These are phyloP conservation scores for Taurulus bubalis DNA, from an alignment of 2,113 vertebrate species.

Conservation along the genomic window DNA sequence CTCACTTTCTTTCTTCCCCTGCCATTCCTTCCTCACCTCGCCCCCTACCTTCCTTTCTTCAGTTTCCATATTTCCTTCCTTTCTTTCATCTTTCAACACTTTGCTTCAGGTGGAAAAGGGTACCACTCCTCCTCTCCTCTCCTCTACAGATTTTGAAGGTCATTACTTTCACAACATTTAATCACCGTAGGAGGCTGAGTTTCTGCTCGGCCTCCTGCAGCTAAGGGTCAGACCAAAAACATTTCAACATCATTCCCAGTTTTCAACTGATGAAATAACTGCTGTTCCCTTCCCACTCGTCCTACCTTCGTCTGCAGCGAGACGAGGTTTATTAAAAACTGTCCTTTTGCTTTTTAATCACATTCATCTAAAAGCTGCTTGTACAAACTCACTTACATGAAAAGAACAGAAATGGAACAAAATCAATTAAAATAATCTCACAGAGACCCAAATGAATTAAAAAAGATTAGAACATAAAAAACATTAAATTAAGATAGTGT, in stretches of 20 bases:
- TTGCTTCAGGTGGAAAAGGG: neutral
- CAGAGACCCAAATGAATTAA: slow-evolving; percentile 21
- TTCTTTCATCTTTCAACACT: neutral
- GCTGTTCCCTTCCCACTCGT: neutral
- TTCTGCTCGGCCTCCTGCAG: slow-evolving; percentile 33
- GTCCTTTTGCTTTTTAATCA: slow-evolving; percentile 4
- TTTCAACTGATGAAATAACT: slow-evolving; percentile 14
- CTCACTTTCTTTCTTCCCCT: neutral
- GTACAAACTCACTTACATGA: neutral
- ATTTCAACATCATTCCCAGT: slow-evolving; percentile 3
- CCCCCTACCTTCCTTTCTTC: neutral
- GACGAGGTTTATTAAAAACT: neutral
- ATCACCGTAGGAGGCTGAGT: slow-evolving; percentile 34
- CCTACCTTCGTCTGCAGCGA: neutral
- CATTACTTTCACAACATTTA: slow-evolving; percentile 50
- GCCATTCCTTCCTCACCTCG: neutral
- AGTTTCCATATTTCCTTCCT: neutral
- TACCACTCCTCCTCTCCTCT: neutral
- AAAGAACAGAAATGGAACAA: neutral
- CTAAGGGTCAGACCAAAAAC: slow-evolving; percentile 22
- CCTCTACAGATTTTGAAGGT: slow-evolving; percentile 43
- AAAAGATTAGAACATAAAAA: slow-evolving; percentile 10
- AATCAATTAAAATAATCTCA: slow-evolving; percentile 1
- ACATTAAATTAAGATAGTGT: neutral
- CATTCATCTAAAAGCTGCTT: slow-evolving; percentile 4